Evolutionary conservation across 2,797 vertebrate species (phyloP).

Genomic region (Menidia menidia): DNA sequence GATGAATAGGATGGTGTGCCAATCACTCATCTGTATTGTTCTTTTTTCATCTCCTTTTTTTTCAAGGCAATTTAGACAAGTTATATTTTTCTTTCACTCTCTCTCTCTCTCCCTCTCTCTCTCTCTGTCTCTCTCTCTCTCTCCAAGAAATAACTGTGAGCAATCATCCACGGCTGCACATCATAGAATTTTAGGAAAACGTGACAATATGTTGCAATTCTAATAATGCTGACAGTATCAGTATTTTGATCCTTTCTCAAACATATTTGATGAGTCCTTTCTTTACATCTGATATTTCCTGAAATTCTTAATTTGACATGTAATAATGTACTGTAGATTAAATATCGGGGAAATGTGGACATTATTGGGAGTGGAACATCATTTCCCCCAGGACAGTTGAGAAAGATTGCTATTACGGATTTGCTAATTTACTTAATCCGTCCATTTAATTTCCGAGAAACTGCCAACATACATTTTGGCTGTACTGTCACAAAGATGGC

Average conservation of each 20-base stretch:
- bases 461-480: not conserved
- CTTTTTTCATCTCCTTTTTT: slow-evolving; percentile 53
- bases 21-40: slow-evolving; percentile 78
- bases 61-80: slow-evolving; percentile 65
- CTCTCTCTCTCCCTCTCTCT: slow-evolving; percentile 10
- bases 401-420: slow-evolving; percentile 63
- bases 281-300: slow-evolving; percentile 25
- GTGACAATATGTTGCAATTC: slow-evolving; percentile 40
- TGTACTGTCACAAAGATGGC: not conserved
- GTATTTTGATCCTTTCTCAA: slow-evolving; percentile 47
- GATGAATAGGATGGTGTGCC: slow-evolving; percentile 74
- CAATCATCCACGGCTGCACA: slow-evolving; percentile 66
- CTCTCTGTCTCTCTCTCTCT: slow-evolving; percentile 17
- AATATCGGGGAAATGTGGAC: slow-evolving; percentile 36
- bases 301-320: slow-evolving; percentile 31
- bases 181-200: slow-evolving; percentile 45
- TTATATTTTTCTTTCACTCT: slow-evolving; percentile 34
- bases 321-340: slow-evolving; percentile 9
- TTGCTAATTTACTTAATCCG: slow-evolving; percentile 60
- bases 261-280: not conserved
- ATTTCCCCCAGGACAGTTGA: slow-evolving; percentile 32
- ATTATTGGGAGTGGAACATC: slow-evolving; percentile 49
- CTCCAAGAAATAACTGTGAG: slow-evolving; percentile 53
- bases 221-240: slow-evolving; percentile 36
- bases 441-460: slow-evolving; percentile 57